These are phyloP conservation scores for Lasiurus borealis DNA, from an alignment of 2,113 vertebrate genomes.

Conservation along the genomic window DNA sequence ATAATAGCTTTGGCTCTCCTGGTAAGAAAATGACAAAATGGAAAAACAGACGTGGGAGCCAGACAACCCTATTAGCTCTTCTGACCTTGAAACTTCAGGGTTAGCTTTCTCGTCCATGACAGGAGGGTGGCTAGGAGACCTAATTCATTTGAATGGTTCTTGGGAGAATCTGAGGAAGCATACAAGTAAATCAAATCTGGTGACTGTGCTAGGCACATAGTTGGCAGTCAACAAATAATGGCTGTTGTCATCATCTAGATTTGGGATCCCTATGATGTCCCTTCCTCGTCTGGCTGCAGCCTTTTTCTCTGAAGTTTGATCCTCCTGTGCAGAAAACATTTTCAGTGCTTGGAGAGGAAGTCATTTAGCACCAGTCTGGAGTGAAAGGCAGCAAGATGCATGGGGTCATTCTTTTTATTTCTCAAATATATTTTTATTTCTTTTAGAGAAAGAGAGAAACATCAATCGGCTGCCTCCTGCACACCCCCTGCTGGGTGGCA, in stretches of 20 bases:
- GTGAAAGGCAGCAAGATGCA: background rate
- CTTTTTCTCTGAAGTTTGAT: background rate
- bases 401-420: no score
- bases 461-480: no score
- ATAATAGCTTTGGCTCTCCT: background rate
- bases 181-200: fast-evolving
- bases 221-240: no score
- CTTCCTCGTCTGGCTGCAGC: fast-evolving
- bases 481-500: no score
- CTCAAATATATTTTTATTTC: no score
- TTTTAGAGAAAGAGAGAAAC: no score
- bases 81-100: conserved; percentile 13
- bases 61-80: background rate
- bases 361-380: background rate
- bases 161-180: background rate
- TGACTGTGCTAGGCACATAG: no score
- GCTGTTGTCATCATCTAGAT: fast-evolving
- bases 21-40: conserved; percentile 26
- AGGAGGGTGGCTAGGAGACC: background rate
- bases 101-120: background rate
- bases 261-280: fast-evolving
- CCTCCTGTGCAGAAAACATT: no score
- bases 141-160: background rate
- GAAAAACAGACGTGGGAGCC: background rate
- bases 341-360: background rate